phyloP scores from a whole-genome alignment of 2,797 vertebrate species.

The Nyctibius grandis region DNA sequence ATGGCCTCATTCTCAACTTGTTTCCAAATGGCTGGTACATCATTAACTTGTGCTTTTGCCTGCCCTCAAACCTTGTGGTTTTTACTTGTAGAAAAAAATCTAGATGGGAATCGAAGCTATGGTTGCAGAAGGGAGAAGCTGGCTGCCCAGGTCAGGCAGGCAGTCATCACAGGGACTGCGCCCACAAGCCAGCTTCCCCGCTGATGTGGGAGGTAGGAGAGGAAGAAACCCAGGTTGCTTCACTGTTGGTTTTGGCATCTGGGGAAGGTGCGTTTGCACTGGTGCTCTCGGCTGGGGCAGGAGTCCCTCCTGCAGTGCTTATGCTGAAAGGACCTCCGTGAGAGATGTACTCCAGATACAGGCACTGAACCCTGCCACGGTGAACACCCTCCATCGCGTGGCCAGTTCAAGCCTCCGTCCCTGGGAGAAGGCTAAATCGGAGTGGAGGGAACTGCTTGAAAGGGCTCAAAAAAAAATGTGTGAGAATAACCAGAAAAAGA shows the following conservation, averaged over 20 bases:
- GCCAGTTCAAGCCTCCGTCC: background rate
- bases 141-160: background rate
- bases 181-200: rapidly evolving
- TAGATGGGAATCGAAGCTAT: background rate
- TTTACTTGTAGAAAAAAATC: background rate
- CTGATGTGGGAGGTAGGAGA: background rate
- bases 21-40: background rate
- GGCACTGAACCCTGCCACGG: rapidly evolving
- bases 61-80: background rate
- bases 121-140: background rate
- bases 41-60: background rate
- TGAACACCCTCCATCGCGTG: rapidly evolving
- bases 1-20: background rate
- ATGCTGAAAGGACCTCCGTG: background rate
- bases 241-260: background rate
- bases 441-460: background rate
- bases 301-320: background rate
- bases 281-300: background rate
- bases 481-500: background rate
- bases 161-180: rapidly evolving
- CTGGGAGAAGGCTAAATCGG: background rate
- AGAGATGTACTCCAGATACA: background rate
- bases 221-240: background rate
- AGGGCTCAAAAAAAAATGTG: background rate
- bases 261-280: background rate